Evolutionary conservation across 1,140 invertebrate genomes (phyloP).

Genomic region (Brachionus manjavacas): DNA sequence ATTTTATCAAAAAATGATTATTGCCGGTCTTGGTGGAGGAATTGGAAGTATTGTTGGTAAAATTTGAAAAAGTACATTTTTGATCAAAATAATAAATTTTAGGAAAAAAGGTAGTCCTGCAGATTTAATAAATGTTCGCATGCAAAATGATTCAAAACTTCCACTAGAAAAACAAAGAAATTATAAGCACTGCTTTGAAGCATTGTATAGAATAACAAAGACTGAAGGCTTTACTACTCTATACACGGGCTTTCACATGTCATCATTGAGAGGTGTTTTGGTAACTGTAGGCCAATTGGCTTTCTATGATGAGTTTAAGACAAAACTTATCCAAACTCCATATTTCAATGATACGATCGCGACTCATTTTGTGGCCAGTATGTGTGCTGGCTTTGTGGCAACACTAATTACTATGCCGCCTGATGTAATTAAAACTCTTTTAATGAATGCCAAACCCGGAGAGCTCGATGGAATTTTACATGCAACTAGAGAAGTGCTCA

Average conservation of each 20-base stretch:
- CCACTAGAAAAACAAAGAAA: slow-evolving; percentile 79
- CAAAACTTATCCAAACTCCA: slow-evolving; percentile 64
- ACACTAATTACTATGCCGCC: slow-evolving; percentile 36
- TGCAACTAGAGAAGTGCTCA: slow-evolving; percentile 67
- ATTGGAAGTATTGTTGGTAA: slow-evolving; percentile 79
- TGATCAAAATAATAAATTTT: background rate
- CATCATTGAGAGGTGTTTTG: slow-evolving; percentile 78
- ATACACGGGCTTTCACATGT: slow-evolving; percentile 84
- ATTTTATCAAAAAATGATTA: slow-evolving; percentile 68
- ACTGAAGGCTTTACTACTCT: slow-evolving; percentile 76
- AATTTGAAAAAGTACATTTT: background rate
- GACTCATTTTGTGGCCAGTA: slow-evolving; percentile 83
- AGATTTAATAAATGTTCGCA: slow-evolving; percentile 92
- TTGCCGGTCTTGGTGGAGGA: slow-evolving; percentile 81
- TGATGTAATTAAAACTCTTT: slow-evolving; percentile 90
- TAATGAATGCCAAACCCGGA: slow-evolving; percentile 88
- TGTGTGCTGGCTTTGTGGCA: slow-evolving; percentile 72
- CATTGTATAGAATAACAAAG: slow-evolving; percentile 71
- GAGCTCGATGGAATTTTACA: slow-evolving; percentile 62
- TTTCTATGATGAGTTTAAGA: slow-evolving; percentile 90
- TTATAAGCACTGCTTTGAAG: slow-evolving; percentile 94
- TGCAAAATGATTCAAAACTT: slow-evolving; percentile 99
- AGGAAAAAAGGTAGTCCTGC: slow-evolving; percentile 67
- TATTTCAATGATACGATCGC: slow-evolving; percentile 67
- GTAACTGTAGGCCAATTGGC: slow-evolving; percentile 92